A percentile compares a stretch with the other conserved stretches of the same genome.
Conservation (phyloP, 2,797 vertebrate species). For the Diceros bicornis region DNA sequence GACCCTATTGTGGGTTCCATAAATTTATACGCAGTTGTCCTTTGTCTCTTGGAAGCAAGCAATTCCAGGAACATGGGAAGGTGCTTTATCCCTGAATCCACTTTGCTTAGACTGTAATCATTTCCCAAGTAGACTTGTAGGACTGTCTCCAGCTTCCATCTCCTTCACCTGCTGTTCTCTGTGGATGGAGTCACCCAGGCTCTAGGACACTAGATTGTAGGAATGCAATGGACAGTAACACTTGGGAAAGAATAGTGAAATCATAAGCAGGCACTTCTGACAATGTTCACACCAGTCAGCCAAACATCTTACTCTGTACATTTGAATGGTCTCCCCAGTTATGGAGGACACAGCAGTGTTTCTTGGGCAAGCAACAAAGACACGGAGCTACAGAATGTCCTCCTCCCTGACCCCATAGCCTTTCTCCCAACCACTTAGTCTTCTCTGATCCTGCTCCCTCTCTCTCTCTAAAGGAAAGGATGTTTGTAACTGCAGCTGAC, state of each 20-base stretch:
- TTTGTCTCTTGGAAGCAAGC: neutral
- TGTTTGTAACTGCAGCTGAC: neutral
- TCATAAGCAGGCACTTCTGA: neutral
- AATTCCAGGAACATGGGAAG: neutral
- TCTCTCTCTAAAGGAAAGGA: neutral
- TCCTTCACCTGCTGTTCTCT: neutral
- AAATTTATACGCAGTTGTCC: neutral
- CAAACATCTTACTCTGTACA: fast-evolving
- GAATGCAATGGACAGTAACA: neutral
- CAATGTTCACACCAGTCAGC: neutral
- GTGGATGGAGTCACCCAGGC: too few species aligned
- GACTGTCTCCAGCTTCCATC: neutral
- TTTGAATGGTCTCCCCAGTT: neutral
- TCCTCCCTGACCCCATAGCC: neutral
- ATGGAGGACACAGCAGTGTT: too few species aligned
- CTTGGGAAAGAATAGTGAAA: neutral
- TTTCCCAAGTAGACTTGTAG: neutral
- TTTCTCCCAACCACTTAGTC: neutral
- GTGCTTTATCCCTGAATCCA: too few species aligned
- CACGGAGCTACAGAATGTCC: neutral
- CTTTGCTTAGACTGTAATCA: neutral
- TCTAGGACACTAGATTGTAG: neutral
- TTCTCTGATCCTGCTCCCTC: neutral
- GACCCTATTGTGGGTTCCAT: neutral
- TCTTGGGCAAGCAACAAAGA: neutral